Percentiles rank a stretch among this genome's conserved stretches.
These are phyloP conservation scores for Leptothorax acervorum DNA, from an alignment of 2,888 invertebrate genomes.

Conservation along the genomic window DNA sequence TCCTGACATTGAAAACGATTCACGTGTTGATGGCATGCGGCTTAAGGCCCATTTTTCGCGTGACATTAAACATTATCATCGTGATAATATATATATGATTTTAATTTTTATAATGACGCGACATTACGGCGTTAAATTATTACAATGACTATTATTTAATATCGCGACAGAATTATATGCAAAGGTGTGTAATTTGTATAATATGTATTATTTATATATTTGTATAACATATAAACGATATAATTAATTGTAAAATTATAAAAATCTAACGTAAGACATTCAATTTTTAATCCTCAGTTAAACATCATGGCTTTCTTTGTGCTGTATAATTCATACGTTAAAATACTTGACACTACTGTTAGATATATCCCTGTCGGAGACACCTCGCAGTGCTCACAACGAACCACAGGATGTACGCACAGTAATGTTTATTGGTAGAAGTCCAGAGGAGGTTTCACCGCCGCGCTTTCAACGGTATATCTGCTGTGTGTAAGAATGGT, in stretches of 20 bases:
- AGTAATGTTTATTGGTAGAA: constrained; percentile 74
- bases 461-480: constrained; percentile 74
- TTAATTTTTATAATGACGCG: constrained; percentile 7
- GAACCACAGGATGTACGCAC: constrained; percentile 20
- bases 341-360: constrained; percentile 6
- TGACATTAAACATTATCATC: constrained; percentile 23
- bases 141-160: neutral
- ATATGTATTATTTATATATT: neutral
- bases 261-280: neutral
- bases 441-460: constrained; percentile 76
- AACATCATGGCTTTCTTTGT: neutral
- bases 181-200: neutral
- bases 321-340: constrained; percentile 22
- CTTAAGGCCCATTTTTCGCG: constrained; percentile 1
- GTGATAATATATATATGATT: neutral
- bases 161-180: neutral
- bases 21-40: constrained; percentile 48
- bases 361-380: neutral
- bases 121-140: constrained; percentile 6
- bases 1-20: constrained; percentile 70
- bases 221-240: neutral
- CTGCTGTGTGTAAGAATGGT: constrained; percentile 75
- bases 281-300: neutral
- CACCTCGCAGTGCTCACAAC: neutral
- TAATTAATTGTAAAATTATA: neutral